Conservation (phyloP, 1,140 invertebrate genomes). For the Microplitis mediator region DNA sequence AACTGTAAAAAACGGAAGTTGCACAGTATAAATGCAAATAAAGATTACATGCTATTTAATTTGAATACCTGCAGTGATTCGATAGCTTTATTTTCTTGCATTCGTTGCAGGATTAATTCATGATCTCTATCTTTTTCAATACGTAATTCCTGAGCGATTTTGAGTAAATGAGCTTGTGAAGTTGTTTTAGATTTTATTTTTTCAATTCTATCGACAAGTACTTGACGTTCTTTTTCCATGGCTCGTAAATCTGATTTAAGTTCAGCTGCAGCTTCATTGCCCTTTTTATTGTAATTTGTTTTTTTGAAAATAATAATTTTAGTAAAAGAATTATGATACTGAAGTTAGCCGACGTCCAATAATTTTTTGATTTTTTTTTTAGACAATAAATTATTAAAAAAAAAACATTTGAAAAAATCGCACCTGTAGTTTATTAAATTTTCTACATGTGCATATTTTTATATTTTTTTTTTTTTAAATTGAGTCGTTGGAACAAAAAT, state of each 20-base stretch:
- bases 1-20: no score
- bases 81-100: conserved; percentile 48
- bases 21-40: no score
- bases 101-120: conserved; percentile 64
- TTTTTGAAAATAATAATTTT: neutral
- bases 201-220: conserved; percentile 75
- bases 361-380: no score
- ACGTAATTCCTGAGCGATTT: conserved; percentile 72
- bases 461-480: no score
- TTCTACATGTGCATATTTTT: no score
- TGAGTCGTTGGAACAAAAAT: no score
- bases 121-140: conserved; percentile 76
- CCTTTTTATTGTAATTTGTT: conserved; percentile 27
- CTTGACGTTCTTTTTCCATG: conserved; percentile 86
- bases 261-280: conserved; percentile 65
- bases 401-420: no score
- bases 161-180: conserved; percentile 61
- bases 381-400: no score
- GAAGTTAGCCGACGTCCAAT: no score
- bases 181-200: conserved; percentile 62
- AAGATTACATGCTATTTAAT: no score
- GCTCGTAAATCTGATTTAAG: conserved; percentile 78
- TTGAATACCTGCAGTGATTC: conserved; percentile 45
- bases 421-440: no score
- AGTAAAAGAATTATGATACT: no score